phyloP scores from a whole-genome alignment of 30 jellyfish, hydroid and myxozoan species.

The Aurelia aurita region DNA sequence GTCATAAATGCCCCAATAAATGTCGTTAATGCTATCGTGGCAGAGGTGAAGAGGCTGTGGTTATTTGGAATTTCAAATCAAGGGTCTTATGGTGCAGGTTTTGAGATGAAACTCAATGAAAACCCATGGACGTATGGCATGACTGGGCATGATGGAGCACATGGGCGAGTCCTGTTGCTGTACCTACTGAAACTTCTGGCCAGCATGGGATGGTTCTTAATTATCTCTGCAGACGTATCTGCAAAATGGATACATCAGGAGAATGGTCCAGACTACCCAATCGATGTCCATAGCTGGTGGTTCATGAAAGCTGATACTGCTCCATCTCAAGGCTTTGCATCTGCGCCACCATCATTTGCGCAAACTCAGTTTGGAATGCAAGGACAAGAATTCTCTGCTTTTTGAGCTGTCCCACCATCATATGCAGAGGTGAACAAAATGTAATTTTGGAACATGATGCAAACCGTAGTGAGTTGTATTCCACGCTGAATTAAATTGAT shows the following conservation, averaged over 20 bases:
- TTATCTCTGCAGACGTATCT: slow-evolving; percentile 70
- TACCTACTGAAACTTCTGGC: slow-evolving; percentile 28
- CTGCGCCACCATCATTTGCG: too few species aligned
- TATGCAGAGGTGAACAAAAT: too few species aligned
- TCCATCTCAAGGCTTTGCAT: too few species aligned
- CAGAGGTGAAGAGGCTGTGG: slow-evolving; percentile 47
- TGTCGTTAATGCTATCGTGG: slow-evolving; percentile 23
- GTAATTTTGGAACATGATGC: too few species aligned
- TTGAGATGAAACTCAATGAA: slow-evolving; percentile 51
- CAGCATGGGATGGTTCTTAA: slow-evolving; percentile 66
- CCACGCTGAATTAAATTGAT: too few species aligned
- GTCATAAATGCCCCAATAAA: slow-evolving; percentile 61
- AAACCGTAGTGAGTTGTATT: too few species aligned
- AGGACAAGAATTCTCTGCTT: too few species aligned
- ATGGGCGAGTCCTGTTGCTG: slow-evolving; percentile 52
- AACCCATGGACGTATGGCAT: slow-evolving; percentile 57
- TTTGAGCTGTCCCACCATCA: too few species aligned
- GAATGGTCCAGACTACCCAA: slow-evolving; percentile 63
- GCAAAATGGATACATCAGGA: slow-evolving; percentile 62
- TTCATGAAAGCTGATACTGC: slow-evolving; percentile 19
- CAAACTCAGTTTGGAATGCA: too few species aligned
- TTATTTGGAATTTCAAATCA: slow-evolving; percentile 21
- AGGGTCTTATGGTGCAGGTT: background rate
- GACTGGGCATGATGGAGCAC: slow-evolving; percentile 54
- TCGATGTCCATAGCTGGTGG: slow-evolving; percentile 79